Evolutionary conservation across 2,113 vertebrate species (phyloP).

Genomic region (Tichodroma muraria): DNA sequence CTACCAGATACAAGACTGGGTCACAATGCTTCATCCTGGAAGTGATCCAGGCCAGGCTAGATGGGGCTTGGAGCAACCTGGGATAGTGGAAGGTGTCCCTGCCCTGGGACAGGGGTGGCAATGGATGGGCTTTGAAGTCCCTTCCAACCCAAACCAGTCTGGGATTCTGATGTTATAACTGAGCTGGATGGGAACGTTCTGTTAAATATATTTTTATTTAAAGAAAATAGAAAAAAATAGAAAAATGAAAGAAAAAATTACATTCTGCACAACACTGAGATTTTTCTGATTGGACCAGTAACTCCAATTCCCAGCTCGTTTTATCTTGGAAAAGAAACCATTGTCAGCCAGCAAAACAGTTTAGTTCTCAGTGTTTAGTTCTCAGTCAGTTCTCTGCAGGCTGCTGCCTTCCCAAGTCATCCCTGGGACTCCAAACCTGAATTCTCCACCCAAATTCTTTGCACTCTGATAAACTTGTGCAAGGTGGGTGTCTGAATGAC

Average conservation of each 20-base stretch:
- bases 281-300: background rate
- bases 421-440: background rate
- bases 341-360: background rate
- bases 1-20: background rate
- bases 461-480: background rate
- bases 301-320: background rate
- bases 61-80: background rate
- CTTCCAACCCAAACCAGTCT: background rate
- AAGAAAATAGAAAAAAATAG: accelerated
- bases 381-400: background rate
- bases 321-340: background rate
- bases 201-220: background rate
- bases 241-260: background rate
- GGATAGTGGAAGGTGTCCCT: background rate
- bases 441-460: background rate
- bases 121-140: background rate
- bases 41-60: background rate
- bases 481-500: background rate
- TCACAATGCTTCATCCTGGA: background rate
- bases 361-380: background rate
- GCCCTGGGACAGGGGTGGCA: background rate
- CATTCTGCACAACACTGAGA: background rate
- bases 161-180: background rate
- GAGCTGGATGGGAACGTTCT: background rate
- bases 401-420: background rate